Evolutionary conservation across 1,140 invertebrate species (phyloP).

Genomic region (Pissodes strobi): DNA sequence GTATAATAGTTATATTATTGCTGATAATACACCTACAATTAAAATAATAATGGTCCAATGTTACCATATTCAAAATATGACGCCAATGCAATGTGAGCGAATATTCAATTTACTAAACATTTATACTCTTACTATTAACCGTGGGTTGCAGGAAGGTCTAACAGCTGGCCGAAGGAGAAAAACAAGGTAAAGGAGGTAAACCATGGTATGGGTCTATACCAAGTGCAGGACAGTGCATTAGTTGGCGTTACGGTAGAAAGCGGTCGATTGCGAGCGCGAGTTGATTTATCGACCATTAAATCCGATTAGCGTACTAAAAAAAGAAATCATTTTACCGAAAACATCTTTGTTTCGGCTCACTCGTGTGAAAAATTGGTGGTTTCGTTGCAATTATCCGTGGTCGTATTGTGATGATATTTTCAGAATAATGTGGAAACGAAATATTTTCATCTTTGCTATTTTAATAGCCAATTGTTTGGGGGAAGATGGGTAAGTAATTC

Average conservation of each 20-base stretch:
- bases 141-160: conserved; percentile 28
- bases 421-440: conserved; percentile 12
- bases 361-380: not conserved
- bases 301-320: not conserved
- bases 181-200: conserved; percentile 24
- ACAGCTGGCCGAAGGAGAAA: conserved; percentile 19
- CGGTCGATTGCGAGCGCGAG: not conserved
- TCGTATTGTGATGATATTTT: no score
- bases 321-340: not conserved
- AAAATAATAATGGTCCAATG: no score
- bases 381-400: no score
- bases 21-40: no score
- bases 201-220: conserved; percentile 2
- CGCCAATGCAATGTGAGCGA: not conserved
- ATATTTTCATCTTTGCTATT: not conserved
- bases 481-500: conserved; percentile 25
- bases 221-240: conserved; percentile 26
- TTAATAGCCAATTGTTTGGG: not conserved
- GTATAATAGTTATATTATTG: no score
- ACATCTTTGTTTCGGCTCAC: not conserved
- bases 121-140: not conserved
- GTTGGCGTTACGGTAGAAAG: conserved; percentile 15
- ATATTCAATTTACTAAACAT: not conserved
- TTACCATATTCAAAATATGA: no score
- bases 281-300: no score